A percentile compares a stretch with the other conserved stretches of the same genome.
phyloP scores from a whole-genome alignment of 2,888 invertebrate species.

The Oscheius sp. region DNA sequence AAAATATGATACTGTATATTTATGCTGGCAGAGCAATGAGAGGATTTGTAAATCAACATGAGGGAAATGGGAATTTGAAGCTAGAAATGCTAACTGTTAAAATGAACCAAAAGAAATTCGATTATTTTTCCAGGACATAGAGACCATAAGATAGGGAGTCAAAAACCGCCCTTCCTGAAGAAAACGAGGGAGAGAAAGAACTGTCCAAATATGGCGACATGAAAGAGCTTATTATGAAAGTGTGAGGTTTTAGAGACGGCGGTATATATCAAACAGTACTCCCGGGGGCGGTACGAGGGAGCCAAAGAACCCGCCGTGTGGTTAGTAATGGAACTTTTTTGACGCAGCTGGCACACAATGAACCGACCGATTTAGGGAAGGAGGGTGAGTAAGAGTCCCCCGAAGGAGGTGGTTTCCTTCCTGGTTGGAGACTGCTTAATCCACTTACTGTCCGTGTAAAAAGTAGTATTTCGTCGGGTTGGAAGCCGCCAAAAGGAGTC shows the following conservation, averaged over 20 bases:
- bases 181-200: neutral
- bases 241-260: too few relatives aligned
- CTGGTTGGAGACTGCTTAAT: slow-evolving; percentile 13
- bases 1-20: too few relatives aligned
- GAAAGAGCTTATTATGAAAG: neutral
- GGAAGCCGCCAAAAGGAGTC: slow-evolving; percentile 6
- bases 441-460: slow-evolving; percentile 12
- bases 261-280: slow-evolving; percentile 12
- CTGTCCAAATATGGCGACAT: neutral
- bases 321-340: slow-evolving; percentile 29
- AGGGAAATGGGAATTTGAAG: too few relatives aligned
- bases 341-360: slow-evolving; percentile 27
- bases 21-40: too few relatives aligned
- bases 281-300: slow-evolving; percentile 17
- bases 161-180: neutral
- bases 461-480: slow-evolving; percentile 6
- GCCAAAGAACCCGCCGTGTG: neutral
- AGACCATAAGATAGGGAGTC: neutral
- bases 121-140: neutral
- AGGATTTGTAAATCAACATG: too few relatives aligned
- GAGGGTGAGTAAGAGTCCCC: slow-evolving; percentile 7
- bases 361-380: slow-evolving; percentile 1
- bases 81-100: too few relatives aligned
- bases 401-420: slow-evolving; percentile 7
- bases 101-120: too few relatives aligned